phyloP scores from a whole-genome alignment of 2,113 vertebrate genomes.

The Quiscalus mexicanus region DNA sequence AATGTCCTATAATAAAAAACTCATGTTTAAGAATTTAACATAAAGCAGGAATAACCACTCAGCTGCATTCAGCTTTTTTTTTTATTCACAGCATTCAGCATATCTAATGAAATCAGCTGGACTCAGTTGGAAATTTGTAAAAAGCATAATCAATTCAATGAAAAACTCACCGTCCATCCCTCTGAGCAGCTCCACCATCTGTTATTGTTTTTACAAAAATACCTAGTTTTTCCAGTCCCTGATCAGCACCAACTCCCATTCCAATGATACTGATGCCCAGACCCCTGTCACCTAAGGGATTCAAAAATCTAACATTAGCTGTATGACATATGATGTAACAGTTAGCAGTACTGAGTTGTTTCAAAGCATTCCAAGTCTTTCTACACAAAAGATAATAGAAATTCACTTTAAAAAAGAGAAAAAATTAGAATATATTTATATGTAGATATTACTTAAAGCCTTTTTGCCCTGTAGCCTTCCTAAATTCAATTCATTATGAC shows the following conservation, averaged over 20 bases:
- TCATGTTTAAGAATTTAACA: fast-evolving
- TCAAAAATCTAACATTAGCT: neutral
- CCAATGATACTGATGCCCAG: conserved; percentile 94
- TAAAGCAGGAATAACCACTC: neutral
- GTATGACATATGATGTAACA: neutral
- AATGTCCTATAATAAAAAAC: neutral
- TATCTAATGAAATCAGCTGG: neutral
- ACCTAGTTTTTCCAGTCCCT: conserved; percentile 91
- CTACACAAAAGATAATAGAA: neutral
- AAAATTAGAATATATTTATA: neutral
- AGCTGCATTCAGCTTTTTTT: neutral
- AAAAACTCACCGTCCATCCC: conserved; percentile 84
- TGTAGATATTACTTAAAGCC: neutral
- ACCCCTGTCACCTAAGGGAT: conserved; percentile 84
- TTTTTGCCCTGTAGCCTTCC: neutral
- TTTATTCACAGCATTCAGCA: neutral
- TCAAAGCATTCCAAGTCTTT: neutral
- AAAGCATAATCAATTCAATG: neutral
- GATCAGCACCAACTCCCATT: conserved; percentile 94
- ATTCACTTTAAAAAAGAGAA: neutral
- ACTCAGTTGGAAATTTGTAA: neutral
- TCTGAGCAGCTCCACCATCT: conserved; percentile 86
- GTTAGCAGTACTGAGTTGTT: neutral
- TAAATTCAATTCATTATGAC: neutral
- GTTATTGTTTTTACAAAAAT: conserved; percentile 96